Conservation (phyloP, 2,113 vertebrate genomes). For the Gavia stellata region DNA sequence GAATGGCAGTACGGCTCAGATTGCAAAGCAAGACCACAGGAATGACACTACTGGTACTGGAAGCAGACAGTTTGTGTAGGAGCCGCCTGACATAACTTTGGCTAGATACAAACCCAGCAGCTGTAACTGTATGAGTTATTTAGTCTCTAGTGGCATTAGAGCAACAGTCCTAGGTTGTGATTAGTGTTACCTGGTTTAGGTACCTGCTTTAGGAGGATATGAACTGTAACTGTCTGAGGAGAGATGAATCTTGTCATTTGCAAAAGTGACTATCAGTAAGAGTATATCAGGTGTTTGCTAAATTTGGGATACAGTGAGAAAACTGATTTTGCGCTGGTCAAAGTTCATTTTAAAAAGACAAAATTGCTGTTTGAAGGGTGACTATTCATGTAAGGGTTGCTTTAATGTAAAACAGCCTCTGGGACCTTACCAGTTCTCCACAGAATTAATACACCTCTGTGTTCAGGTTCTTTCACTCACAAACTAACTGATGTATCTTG, state of each 20-base stretch:
- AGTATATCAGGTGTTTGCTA: background rate
- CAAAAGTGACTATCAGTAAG: background rate
- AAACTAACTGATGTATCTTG: background rate
- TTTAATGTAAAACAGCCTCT: background rate
- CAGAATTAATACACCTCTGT: accelerated
- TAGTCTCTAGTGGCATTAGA: background rate
- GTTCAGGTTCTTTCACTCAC: background rate
- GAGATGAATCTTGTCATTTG: background rate
- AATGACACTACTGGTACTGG: background rate
- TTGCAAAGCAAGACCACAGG: background rate
- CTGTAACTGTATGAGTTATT: background rate
- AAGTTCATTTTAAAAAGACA: background rate
- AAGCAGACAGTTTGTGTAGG: background rate
- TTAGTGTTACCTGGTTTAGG: background rate
- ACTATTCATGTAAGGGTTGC: background rate
- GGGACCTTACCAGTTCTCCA: background rate
- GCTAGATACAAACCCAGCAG: background rate
- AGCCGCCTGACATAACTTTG: background rate
- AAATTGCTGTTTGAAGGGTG: background rate
- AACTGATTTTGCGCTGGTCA: background rate
- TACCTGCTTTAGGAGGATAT: background rate
- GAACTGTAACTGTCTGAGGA: background rate
- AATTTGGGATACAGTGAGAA: background rate
- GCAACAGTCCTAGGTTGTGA: background rate
- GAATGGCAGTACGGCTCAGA: background rate